Evolutionary conservation across 2,888 invertebrate genomes (phyloP).

Genomic region (Lasioglossum morio): DNA sequence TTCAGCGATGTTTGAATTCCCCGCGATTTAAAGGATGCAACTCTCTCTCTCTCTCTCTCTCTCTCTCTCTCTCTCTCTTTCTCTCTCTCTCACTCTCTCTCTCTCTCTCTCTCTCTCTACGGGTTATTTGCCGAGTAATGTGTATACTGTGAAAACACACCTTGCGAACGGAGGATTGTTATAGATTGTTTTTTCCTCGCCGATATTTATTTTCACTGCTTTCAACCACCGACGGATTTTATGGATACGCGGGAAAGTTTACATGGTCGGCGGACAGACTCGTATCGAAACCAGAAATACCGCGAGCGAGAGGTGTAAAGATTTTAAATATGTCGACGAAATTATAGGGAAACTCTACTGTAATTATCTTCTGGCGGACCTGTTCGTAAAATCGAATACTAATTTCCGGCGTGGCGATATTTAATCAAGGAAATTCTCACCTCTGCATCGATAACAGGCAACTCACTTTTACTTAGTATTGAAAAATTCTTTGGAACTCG

Average conservation of each 20-base stretch:
- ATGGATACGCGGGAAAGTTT: background rate
- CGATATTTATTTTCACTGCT: background rate
- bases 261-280: background rate
- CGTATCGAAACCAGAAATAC: background rate
- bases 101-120: too few relatives aligned
- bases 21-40: background rate
- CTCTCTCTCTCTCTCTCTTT: fast-evolving
- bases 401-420: background rate
- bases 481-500: background rate
- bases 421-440: background rate
- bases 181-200: background rate
- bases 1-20: background rate
- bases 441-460: background rate
- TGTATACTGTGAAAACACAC: background rate
- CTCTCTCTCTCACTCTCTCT: too few relatives aligned
- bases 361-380: background rate
- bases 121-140: background rate
- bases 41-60: fast-evolving
- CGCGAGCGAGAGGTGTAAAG: background rate
- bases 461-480: background rate
- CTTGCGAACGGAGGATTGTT: background rate
- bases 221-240: background rate
- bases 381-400: background rate
- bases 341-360: background rate
- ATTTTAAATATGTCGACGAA: background rate